These are phyloP conservation scores for Taenaris catops DNA, from an alignment of 2,888 invertebrate genomes.

Conservation along the genomic window DNA sequence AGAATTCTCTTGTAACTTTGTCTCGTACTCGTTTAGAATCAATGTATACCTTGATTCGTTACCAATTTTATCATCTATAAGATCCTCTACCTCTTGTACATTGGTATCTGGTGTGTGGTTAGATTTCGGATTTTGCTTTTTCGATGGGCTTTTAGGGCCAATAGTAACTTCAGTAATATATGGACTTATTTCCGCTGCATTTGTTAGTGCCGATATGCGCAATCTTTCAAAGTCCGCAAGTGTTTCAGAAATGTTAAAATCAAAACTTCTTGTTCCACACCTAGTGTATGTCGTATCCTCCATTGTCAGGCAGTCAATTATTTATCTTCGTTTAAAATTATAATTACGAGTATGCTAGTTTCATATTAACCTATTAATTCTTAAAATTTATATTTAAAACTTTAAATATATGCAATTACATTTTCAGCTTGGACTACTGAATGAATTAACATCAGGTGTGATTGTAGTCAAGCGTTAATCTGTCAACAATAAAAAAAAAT, in stretches of 20 bases:
- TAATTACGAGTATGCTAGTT: too few species aligned
- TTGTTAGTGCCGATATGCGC: constrained; percentile 80
- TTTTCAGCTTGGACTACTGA: too few species aligned
- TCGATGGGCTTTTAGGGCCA: constrained; percentile 53
- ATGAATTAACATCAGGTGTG: too few species aligned
- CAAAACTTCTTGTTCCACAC: constrained; percentile 36
- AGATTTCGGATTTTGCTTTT: constrained; percentile 29
- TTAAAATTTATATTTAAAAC: too few species aligned
- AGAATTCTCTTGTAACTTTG: constrained; percentile 43
- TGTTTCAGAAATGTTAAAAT: constrained; percentile 47
- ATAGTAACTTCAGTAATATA: constrained; percentile 74
- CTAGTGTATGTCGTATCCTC: constrained; percentile 21
- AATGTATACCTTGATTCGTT: constrained; percentile 53
- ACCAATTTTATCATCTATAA: constrained; percentile 50
- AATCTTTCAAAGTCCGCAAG: constrained; percentile 66
- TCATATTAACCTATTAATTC: too few species aligned
- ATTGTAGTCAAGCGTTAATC: too few species aligned
- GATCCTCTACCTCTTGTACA: constrained; percentile 34
- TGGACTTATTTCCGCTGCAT: constrained; percentile 75
- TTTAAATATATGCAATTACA: too few species aligned
- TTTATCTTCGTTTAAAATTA: too few species aligned
- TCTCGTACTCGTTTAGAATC: constrained; percentile 53
- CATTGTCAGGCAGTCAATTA: constrained; percentile 5
- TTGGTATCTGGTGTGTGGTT: constrained; percentile 28
- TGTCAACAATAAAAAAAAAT: too few species aligned